These are phyloP conservation scores for Platycnemis pennipes DNA, from an alignment of 2,888 invertebrate genomes.

Conservation along the genomic window DNA sequence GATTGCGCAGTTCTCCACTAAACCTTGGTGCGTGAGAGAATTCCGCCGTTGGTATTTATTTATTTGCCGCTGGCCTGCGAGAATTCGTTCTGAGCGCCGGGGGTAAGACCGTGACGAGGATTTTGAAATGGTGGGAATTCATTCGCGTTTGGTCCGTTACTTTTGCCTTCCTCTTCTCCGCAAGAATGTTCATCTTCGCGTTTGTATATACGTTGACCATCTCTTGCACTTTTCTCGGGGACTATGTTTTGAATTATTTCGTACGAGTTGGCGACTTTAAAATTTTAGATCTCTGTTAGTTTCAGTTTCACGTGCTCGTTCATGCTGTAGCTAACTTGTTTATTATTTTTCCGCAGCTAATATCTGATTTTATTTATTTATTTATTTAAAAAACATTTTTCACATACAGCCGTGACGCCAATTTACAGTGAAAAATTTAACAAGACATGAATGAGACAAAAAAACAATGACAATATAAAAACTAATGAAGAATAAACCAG, in stretches of 20 bases:
- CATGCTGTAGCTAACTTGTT: too few species aligned
- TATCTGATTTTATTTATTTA: too few species aligned
- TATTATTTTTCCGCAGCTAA: too few species aligned
- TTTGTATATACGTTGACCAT: background rate
- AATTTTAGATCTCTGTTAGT: background rate
- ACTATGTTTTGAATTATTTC: background rate
- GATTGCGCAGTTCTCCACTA: background rate
- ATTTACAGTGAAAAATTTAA: too few species aligned
- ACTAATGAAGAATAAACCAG: too few species aligned
- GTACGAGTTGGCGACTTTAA: background rate
- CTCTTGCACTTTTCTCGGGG: background rate
- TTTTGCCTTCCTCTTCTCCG: background rate
- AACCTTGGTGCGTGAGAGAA: conserved; percentile 30
- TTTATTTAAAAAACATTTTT: too few species aligned
- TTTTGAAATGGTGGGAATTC: conserved; percentile 17
- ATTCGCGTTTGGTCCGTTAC: conserved; percentile 8
- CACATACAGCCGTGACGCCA: too few species aligned
- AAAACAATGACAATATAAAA: too few species aligned
- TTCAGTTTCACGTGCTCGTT: too few species aligned
- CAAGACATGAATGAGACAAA: too few species aligned
- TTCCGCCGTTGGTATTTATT: background rate
- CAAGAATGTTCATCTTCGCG: background rate
- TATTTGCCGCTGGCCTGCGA: background rate
- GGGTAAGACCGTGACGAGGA: conserved; percentile 27
- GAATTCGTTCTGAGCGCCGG: background rate